Conservation (phyloP, 2,113 vertebrate species). For the Pachycephala philippinensis region DNA sequence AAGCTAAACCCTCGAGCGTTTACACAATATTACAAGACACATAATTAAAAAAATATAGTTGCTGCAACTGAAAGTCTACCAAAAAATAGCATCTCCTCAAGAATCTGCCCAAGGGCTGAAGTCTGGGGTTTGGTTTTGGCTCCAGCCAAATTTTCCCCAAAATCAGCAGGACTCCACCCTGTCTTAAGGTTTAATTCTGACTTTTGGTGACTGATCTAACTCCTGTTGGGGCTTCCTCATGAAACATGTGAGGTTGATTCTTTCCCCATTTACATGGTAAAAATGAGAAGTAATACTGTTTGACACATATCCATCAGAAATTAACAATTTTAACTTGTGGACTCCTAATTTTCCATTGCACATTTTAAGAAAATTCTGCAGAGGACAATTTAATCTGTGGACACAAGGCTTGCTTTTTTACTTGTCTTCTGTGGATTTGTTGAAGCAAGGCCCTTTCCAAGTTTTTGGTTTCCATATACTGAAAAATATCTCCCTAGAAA, state of each 20-base stretch:
- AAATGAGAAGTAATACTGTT: neutral
- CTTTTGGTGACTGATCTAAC: conserved; percentile 19
- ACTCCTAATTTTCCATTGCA: neutral
- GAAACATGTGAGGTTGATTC: neutral
- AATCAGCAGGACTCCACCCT: conserved; percentile 28
- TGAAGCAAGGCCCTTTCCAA: neutral
- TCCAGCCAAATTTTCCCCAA: neutral
- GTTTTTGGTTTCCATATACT: neutral
- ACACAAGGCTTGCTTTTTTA: neutral
- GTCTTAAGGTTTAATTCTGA: conserved; percentile 38
- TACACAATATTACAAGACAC: conserved; percentile 24
- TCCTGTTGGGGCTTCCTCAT: neutral
- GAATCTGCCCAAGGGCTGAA: conserved; percentile 54
- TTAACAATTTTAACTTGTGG: neutral
- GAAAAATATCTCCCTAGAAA: neutral
- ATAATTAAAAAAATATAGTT: conserved; percentile 31
- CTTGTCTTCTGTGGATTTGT: neutral
- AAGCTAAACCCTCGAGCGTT: conserved; percentile 32
- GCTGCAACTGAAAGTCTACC: conserved; percentile 30
- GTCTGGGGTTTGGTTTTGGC: conserved; percentile 39
- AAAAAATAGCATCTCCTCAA: conserved; percentile 38
- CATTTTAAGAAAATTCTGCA: neutral
- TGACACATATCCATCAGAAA: neutral
- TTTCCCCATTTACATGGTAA: neutral
- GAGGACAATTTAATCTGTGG: neutral